Conservation (phyloP, 1,140 invertebrate species). For the Achatina immaculata region DNA sequence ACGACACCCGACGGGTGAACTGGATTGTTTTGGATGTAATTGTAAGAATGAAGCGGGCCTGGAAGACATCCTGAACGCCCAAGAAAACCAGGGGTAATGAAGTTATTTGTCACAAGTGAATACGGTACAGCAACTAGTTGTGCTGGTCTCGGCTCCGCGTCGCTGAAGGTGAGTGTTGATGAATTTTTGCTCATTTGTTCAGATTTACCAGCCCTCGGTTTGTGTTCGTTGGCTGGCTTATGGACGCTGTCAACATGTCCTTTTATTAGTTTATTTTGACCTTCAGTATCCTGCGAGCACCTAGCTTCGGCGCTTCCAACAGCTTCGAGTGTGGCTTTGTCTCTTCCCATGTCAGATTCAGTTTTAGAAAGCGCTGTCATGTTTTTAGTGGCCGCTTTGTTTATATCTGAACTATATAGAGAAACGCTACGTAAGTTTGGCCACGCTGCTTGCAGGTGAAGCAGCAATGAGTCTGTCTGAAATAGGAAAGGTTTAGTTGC, state of each 20-base stretch:
- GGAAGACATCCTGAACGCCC: neutral
- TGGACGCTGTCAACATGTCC: neutral
- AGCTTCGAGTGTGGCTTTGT: too few relatives aligned
- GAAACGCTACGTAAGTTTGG: too few relatives aligned
- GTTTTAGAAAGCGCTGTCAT: too few relatives aligned
- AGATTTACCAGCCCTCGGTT: neutral
- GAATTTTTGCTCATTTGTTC: neutral
- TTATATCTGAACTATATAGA: too few relatives aligned
- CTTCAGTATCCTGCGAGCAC: too few relatives aligned
- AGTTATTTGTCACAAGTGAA: neutral
- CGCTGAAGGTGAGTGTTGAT: neutral
- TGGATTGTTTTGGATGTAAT: neutral
- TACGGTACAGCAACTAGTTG: neutral
- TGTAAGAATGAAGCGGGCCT: neutral
- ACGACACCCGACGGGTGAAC: neutral
- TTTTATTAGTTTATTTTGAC: too few relatives aligned
- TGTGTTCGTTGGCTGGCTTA: neutral
- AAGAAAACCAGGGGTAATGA: neutral
- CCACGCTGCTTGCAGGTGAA: too few relatives aligned
- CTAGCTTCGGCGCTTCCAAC: too few relatives aligned
- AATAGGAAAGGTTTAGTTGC: too few relatives aligned
- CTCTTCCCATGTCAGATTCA: too few relatives aligned
- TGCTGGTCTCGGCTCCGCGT: neutral
- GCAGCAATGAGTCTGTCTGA: too few relatives aligned
- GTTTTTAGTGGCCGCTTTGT: too few relatives aligned